Evolutionary conservation across 2,888 invertebrate genomes (phyloP).

Genomic region (Drosophila tripunctata): DNA sequence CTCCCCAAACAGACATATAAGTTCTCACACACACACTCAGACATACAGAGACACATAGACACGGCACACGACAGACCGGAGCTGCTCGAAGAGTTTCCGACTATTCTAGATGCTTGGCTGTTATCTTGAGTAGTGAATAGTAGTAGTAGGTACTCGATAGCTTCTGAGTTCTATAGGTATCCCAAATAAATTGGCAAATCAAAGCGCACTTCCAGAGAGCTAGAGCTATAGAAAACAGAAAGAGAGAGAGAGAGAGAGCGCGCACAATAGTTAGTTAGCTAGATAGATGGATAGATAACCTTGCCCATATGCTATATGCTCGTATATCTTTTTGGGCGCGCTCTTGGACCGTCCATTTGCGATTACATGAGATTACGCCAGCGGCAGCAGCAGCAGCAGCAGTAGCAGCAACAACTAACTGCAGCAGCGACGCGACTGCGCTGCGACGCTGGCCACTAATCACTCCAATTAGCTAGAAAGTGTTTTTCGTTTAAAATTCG

Average conservation of each 20-base stretch:
- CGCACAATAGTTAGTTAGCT: background rate
- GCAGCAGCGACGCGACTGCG: conserved; percentile 18
- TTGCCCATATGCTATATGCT: conserved; percentile 43
- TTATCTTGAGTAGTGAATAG: background rate
- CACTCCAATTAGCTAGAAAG: conserved; percentile 75
- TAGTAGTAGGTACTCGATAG: background rate
- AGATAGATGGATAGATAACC: conserved; percentile 50
- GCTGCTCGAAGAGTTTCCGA: conserved; percentile 4
- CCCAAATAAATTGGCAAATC: background rate
- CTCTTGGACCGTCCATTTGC: conserved; percentile 48
- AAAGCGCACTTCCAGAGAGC: background rate
- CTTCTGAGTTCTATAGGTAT: background rate
- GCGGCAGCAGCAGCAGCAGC: conserved; percentile 4
- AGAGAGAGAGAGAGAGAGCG: background rate
- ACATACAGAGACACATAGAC: background rate
- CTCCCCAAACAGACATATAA: background rate
- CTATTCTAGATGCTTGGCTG: conserved; percentile 7
- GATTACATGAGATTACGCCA: conserved; percentile 41
- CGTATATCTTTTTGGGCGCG: conserved; percentile 36
- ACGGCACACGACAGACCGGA: conserved; percentile 45
- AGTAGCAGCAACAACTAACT: background rate
- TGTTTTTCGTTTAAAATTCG: conserved; percentile 81
- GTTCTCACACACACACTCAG: background rate
- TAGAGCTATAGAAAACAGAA: no score
- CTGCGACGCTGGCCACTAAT: conserved; percentile 66